Base-by-base conservation (phyloP, 2,888 invertebrate genomes). In the Aricia artaxerxes region DNA sequence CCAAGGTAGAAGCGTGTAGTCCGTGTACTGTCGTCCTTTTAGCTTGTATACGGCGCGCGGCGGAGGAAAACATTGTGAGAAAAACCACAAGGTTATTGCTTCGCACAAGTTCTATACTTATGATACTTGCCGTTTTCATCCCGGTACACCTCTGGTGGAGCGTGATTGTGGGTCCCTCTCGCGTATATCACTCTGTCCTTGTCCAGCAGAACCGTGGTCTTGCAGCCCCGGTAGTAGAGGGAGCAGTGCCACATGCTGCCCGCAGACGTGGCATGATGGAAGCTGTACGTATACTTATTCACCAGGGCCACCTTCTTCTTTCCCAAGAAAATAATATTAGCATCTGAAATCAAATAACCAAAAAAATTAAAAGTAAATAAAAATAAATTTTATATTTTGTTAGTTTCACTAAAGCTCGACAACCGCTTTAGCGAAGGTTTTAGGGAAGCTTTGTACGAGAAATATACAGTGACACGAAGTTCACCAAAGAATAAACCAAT, bases 191-290 rank as follows among this genome's bases (percentile, higher is more conserved):
- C 60, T 2, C 82, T 57, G 0, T 81, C 80, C 4, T 79, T 53
- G 4, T 80, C 83, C 6, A 77, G 84, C 16, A 81, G 73, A 1
- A 84, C 81, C 16, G 76, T 73, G 0, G 82, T 84, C 79, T 79
- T 84, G 78, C 87, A 87, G 4, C 86, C 86, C 1, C 83, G 81
- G 78, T 87, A 86, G 81, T 85, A 87, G 79, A 81, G 82, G 1
- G 85, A 81, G 78, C 87, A 87, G 81, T 85, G 85, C 87, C 86
- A 86, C 4, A 83, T 78, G 13, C 81, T 78, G 1, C 83, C 80
- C 61, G 40, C 64, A 49, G 60, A 80, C 60, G 69, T 78, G 81
- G 1, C 78, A 7, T 83, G 80, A 49, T 84, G 83, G 31, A 85
- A 82, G 80, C 87, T 87, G 83, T 85, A 88, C 13, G 84, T 83